Evolutionary conservation across 2,113 vertebrate genomes (phyloP).

Genomic region (Aptenodytes patagonicus): DNA sequence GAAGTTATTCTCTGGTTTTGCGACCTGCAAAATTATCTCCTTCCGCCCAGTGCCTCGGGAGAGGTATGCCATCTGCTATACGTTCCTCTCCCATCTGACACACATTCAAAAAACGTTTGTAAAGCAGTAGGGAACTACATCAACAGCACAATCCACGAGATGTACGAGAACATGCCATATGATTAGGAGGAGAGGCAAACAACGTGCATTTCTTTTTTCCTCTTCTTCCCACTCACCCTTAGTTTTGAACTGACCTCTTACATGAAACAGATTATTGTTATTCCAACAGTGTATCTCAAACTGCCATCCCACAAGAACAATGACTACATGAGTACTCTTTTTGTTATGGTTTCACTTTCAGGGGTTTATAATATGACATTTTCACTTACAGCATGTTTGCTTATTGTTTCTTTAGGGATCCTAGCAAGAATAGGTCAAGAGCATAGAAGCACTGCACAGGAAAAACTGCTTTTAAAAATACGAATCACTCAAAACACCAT

Average conservation of each 20-base stretch:
- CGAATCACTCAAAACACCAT: background rate
- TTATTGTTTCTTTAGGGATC: conserved; percentile 24
- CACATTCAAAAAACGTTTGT: accelerated
- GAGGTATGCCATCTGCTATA: background rate
- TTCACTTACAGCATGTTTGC: background rate
- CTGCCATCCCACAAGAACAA: conserved; percentile 14
- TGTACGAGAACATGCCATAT: background rate
- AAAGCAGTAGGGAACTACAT: background rate
- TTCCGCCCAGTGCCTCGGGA: background rate
- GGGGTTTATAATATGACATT: background rate
- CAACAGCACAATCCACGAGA: background rate
- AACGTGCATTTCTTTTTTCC: background rate
- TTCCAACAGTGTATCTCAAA: background rate
- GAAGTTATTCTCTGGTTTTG: background rate
- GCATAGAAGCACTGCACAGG: background rate
- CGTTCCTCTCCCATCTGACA: background rate
- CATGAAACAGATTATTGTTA: conserved; percentile 39
- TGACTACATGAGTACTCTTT: background rate
- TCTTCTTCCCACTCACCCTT: background rate
- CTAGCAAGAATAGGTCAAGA: conserved; percentile 42
- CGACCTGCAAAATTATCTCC: conserved; percentile 7
- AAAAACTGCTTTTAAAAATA: background rate
- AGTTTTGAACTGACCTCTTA: conserved; percentile 11
- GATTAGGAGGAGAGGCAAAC: background rate
- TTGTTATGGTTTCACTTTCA: conserved; percentile 10